A percentile compares a stretch with the other conserved stretches of the same genome.
Conservation (phyloP, 2,797 vertebrate species). For the Gymnothorax reevesii region DNA sequence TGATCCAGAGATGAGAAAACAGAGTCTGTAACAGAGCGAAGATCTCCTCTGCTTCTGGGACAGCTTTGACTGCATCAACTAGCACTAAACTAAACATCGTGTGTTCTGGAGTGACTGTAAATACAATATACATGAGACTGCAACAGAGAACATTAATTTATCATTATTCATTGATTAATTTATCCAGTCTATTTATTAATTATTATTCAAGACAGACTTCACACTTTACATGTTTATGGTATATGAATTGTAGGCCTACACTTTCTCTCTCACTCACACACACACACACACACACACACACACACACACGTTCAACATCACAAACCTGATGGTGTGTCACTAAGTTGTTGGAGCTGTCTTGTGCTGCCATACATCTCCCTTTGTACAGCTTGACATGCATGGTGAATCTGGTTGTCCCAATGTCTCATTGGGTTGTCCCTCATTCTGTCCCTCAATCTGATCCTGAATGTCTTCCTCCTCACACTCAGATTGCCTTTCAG, state of each 20-base stretch:
- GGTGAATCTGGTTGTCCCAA: conserved; percentile 6
- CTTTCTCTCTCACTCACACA: background rate
- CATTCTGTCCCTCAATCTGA: background rate
- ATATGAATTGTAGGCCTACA: background rate
- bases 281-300: no score
- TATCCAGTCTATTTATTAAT: conserved; percentile 11
- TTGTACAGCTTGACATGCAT: background rate
- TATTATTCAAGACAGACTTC: background rate
- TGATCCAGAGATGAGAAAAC: no score
- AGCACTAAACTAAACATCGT: no score
- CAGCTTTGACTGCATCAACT: no score
- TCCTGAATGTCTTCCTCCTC: background rate
- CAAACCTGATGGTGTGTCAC: conserved; percentile 16
- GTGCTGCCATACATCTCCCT: no score
- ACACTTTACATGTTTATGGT: conserved; percentile 3
- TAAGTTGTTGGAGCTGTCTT: no score
- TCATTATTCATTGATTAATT: background rate
- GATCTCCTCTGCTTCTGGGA: no score
- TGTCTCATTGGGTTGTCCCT: conserved; percentile 9
- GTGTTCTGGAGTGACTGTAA: no score
- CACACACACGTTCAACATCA: conserved; percentile 6
- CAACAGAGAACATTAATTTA: conserved; percentile 12
- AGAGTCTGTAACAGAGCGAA: no score
- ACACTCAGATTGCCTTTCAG: background rate
- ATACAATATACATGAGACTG: background rate